These are phyloP conservation scores for Pandemis corylana DNA, from an alignment of 2,888 invertebrate genomes.

Conservation along the genomic window DNA sequence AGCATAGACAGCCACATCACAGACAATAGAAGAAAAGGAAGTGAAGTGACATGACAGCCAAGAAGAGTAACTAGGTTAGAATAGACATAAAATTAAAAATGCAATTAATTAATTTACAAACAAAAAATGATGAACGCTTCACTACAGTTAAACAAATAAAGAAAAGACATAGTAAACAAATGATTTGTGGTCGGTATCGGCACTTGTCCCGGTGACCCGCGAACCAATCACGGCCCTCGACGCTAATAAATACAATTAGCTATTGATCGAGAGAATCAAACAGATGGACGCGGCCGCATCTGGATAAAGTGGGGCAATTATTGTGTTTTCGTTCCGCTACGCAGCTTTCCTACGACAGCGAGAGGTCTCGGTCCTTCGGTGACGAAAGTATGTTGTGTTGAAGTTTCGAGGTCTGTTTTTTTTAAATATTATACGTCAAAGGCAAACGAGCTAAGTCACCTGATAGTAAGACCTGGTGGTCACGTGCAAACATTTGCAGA, in stretches of 20 bases:
- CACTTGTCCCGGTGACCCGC: slow-evolving; percentile 62
- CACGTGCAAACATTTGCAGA: no score
- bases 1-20: no score
- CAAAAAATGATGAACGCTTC: no score
- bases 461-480: no score
- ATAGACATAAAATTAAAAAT: no score
- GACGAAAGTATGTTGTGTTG: not conserved
- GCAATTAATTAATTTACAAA: no score
- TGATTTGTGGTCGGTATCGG: slow-evolving; percentile 34
- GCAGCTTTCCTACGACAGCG: not conserved
- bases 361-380: not conserved
- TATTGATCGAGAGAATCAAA: slow-evolving; percentile 57
- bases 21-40: no score
- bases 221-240: slow-evolving; percentile 69
- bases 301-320: slow-evolving; percentile 31
- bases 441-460: no score
- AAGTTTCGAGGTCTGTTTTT: not conserved
- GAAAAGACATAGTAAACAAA: slow-evolving; percentile 11
- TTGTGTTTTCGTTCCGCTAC: slow-evolving; percentile 22
- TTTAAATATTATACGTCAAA: not conserved
- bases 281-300: slow-evolving; percentile 55
- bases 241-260: slow-evolving; percentile 76
- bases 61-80: no score
- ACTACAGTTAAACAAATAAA: no score
- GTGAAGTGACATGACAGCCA: no score